Evolutionary conservation across 2,113 vertebrate species (phyloP).

Genomic region (Alces alces): DNA sequence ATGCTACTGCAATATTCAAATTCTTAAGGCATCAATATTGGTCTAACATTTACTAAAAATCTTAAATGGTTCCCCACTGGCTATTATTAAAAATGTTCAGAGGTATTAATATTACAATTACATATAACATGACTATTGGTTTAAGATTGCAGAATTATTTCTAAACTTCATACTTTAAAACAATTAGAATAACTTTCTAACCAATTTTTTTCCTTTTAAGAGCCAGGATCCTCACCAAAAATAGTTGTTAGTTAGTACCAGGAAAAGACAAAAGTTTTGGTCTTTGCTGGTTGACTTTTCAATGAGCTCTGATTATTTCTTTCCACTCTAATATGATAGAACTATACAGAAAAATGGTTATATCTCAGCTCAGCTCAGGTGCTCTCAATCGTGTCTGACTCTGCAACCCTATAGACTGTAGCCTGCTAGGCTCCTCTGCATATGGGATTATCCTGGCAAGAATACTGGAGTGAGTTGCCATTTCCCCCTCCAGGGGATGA

Average conservation of each 20-base stretch:
- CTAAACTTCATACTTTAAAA: not conserved
- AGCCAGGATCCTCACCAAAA: not conserved
- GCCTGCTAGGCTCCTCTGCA: not conserved
- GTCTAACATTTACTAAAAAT: not conserved
- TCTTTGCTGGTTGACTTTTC: not conserved
- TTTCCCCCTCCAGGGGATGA: not conserved
- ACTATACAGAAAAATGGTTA: not conserved
- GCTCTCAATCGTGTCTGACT: not conserved
- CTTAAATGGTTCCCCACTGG: not conserved
- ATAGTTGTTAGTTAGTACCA: not conserved
- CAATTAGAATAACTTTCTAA: conserved; percentile 10
- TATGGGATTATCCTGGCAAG: not conserved
- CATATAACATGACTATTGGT: not conserved
- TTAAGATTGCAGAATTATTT: not conserved
- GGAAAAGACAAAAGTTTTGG: not conserved
- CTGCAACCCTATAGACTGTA: not conserved
- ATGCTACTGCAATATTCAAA: not conserved
- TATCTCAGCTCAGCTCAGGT: not conserved
- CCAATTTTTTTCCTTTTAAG: not conserved
- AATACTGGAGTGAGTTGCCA: not conserved
- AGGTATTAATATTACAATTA: not conserved
- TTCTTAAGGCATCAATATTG: not conserved
- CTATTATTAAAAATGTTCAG: not conserved
- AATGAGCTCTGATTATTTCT: not conserved
- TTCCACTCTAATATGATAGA: not conserved